These are phyloP conservation scores for Amphipoea oculea DNA, from an alignment of 2,888 invertebrate species.

Conservation along the genomic window DNA sequence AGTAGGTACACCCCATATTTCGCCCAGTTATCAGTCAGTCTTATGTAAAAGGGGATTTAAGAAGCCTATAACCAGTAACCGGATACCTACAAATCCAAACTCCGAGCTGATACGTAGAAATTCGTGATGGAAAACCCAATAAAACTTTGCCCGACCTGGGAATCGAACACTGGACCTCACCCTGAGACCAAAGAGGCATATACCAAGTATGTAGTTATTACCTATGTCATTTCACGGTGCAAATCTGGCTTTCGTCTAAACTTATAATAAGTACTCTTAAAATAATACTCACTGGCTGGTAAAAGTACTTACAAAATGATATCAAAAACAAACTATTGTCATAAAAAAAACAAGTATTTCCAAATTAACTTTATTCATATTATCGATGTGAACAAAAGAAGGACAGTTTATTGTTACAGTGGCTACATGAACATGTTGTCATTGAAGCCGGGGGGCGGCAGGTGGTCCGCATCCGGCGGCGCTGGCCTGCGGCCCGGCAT, in stretches of 20 bases:
- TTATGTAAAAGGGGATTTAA: background rate
- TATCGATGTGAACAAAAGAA: constrained; percentile 55
- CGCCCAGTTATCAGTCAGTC: background rate
- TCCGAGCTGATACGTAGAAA: background rate
- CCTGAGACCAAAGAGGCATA: background rate
- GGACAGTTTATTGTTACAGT: constrained; percentile 33
- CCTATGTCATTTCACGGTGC: no score
- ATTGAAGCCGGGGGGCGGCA: constrained; percentile 94
- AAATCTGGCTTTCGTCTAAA: background rate
- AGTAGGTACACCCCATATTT: background rate
- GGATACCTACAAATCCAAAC: background rate
- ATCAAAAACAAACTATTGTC: background rate
- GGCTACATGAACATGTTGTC: constrained; percentile 94
- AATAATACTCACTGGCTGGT: background rate
- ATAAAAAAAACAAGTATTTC: constrained; percentile 13
- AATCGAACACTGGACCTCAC: background rate
- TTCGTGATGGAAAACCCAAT: background rate
- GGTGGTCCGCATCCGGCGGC: constrained; percentile 93
- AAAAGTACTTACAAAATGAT: background rate
- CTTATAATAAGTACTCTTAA: no score
- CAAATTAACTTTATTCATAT: constrained; percentile 63
- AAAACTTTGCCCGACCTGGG: background rate
- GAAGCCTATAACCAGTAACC: background rate
- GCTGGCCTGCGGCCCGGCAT: constrained; percentile 83
- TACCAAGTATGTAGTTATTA: background rate